phyloP scores from a whole-genome alignment of 1,140 invertebrate species.

The Lepidurus arcticus region DNA sequence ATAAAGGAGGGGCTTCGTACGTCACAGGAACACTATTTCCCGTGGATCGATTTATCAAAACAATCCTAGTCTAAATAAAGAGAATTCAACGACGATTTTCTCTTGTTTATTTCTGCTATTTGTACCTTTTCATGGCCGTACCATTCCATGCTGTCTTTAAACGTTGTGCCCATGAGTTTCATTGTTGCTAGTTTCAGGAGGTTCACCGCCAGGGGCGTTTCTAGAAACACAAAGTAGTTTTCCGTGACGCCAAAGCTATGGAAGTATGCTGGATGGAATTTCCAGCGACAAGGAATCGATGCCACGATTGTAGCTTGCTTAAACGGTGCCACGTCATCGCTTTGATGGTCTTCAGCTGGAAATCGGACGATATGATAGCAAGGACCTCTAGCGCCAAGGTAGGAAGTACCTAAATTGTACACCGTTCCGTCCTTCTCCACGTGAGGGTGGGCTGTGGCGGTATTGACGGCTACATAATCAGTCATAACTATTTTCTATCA shows the following conservation, averaged over 20 bases:
- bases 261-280: constrained; percentile 43
- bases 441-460: constrained; percentile 46
- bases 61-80: constrained; percentile 45
- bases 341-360: constrained; percentile 33
- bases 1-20: constrained; percentile 48
- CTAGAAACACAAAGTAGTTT: constrained; percentile 50
- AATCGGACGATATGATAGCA: constrained; percentile 42
- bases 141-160: constrained; percentile 50
- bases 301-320: constrained; percentile 41
- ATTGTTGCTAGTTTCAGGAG: constrained; percentile 44
- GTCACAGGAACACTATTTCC: constrained; percentile 44
- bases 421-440: constrained; percentile 43
- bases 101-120: too few relatives aligned
- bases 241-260: constrained; percentile 54
- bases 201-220: constrained; percentile 44
- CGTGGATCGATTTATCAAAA: constrained; percentile 46
- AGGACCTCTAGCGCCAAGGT: constrained; percentile 35
- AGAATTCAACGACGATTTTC: not conserved
- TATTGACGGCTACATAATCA: constrained; percentile 43
- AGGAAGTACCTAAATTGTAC: constrained; percentile 46
- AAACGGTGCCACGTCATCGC: constrained; percentile 37
- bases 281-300: constrained; percentile 45
- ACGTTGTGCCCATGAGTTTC: constrained; percentile 43
- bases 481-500: constrained; percentile 36
- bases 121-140: constrained; percentile 44